Base-by-base conservation (phyloP, 2,113 vertebrate genomes). In the Sarotherodon lohbergeri region DNA sequence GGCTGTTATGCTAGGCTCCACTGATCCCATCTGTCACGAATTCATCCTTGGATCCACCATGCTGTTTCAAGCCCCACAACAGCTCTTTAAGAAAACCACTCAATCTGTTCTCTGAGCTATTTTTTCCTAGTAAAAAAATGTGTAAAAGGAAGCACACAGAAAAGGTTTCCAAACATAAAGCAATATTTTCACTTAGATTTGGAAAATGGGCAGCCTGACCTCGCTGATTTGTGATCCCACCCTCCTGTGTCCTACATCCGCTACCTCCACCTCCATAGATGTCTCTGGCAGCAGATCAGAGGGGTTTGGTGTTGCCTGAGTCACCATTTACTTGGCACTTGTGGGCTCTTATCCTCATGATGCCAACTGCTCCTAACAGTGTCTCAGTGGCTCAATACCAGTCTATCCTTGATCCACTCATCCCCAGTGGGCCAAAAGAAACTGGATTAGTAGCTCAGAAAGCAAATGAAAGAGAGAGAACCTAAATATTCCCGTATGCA, bases 11-110 rank as follows among this genome's bases (percentile, higher is more conserved):
- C 84, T 84, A 85, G 86, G 87, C 92, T 90, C 83, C 80, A 71
- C 86, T 87, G 92, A 91, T 93, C 86, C 93, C 95, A 95, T 95
- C 94, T 94, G 95, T 92, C 91, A 92, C 78, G 32, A 90, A 90
- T 91, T 92, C 93, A 94, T 94, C 89, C 80, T 87, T 81, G 39
- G 82, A 92, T 91, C 88, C 83, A 19, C 76, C 85, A 24, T 80
- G 91, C 89, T 91, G 90, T 86, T 88, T 84, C 6, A 10, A 90
- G 86, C 88, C 91, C 86, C 89, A 90, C 27, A 84, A 92, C 85
- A 82, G 91, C 83, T 94, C 90, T 91, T 93, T 92, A 93, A 93
- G 92, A 91, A 94, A 94, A 90, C 56, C 87, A 52, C 83, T 92
- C 92, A 92, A 94, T 94, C 95, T 93, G 95, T 89, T 94, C 86